Evolutionary conservation across 2,888 invertebrate genomes (phyloP).

Genomic region (Drosophila cracens): DNA sequence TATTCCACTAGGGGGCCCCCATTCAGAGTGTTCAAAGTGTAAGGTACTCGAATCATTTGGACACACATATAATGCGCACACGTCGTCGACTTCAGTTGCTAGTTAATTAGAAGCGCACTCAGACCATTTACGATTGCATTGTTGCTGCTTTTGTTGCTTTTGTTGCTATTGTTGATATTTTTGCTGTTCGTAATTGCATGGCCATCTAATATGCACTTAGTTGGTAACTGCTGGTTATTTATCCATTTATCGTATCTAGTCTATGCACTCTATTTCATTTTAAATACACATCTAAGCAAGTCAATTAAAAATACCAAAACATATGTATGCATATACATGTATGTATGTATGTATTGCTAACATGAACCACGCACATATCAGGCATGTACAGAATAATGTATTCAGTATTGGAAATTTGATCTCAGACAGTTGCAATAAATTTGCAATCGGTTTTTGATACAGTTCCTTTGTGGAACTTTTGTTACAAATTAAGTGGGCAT

Average conservation of each 20-base stretch:
- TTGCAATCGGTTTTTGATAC: neutral
- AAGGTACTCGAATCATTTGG: constrained; percentile 22
- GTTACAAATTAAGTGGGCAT: neutral
- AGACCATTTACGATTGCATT: constrained; percentile 30
- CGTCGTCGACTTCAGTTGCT: constrained; percentile 20
- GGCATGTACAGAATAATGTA: neutral
- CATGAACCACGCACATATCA: no score
- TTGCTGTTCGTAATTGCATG: constrained; percentile 43
- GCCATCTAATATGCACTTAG: constrained; percentile 58
- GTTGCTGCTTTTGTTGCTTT: neutral
- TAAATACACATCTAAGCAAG: neutral
- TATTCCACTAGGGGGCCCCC: constrained; percentile 4
- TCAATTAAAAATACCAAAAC: neutral
- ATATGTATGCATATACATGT: neutral
- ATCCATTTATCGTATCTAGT: constrained; percentile 37
- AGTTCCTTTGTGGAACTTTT: neutral
- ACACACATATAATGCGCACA: constrained; percentile 24
- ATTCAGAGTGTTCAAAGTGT: constrained; percentile 33
- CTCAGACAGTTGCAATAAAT: neutral
- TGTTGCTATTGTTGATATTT: constrained; percentile 9
- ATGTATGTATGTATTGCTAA: no score
- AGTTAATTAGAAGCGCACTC: constrained; percentile 61
- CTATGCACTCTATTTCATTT: constrained; percentile 7
- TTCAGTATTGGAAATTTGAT: neutral
- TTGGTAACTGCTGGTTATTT: constrained; percentile 28